A percentile compares a stretch with the other conserved stretches of the same genome.
Evolutionary conservation across 2,888 invertebrate genomes (phyloP).

Genomic region (Agrotis exclamationis): DNA sequence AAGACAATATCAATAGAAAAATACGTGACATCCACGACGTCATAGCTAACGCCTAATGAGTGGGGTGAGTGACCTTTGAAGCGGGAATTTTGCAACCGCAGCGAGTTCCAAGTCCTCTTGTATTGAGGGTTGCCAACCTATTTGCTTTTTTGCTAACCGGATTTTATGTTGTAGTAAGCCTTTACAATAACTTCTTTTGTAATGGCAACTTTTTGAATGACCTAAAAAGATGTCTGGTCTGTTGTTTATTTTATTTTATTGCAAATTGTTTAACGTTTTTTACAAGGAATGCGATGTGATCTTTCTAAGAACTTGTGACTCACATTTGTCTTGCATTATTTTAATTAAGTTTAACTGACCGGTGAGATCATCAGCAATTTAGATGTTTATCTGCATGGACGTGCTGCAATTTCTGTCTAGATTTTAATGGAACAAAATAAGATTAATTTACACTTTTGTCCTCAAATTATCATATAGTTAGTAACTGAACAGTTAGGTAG

Average conservation of each 20-base stretch:
- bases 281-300: conserved; percentile 13
- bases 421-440: background rate
- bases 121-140: conserved; percentile 59
- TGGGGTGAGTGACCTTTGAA: conserved; percentile 58
- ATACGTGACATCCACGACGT: conserved; percentile 51
- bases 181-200: conserved; percentile 17
- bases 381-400: conserved; percentile 4
- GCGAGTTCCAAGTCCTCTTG: conserved; percentile 50
- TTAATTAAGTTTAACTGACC: conserved; percentile 24
- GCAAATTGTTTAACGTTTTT: background rate
- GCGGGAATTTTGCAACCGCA: conserved; percentile 68
- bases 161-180: conserved; percentile 19
- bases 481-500: background rate
- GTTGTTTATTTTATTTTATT: background rate
- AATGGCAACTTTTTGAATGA: background rate
- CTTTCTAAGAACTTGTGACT: conserved; percentile 28
- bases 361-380: conserved; percentile 29
- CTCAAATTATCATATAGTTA: background rate
- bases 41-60: conserved; percentile 59
- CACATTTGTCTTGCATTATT: conserved; percentile 13
- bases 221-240: background rate
- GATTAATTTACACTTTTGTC: background rate
- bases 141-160: conserved; percentile 45
- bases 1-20: conserved; percentile 33
- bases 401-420: background rate